These are phyloP conservation scores for Cephalopholis sonnerati DNA, from an alignment of 2,113 vertebrate species.

Conservation along the genomic window DNA sequence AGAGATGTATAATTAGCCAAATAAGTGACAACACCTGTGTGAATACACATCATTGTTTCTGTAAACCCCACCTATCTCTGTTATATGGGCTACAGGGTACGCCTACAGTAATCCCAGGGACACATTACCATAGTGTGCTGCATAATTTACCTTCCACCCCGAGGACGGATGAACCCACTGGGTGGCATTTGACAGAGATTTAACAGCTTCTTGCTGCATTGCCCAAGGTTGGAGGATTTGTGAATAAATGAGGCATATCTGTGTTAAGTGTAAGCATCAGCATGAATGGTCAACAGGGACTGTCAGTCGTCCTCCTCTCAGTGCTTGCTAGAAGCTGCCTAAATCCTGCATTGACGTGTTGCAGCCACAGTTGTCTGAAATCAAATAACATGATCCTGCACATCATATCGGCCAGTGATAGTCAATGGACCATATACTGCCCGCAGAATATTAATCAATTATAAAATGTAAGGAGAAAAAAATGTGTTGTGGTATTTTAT, in stretches of 20 bases:
- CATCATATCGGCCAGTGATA: not conserved
- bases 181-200: conserved; percentile 34
- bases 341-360: conserved; percentile 36
- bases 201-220: conserved; percentile 41
- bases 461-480: too few species aligned
- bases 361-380: conserved; percentile 28
- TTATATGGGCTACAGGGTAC: not conserved
- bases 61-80: not conserved
- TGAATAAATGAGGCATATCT: conserved; percentile 59
- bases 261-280: not conserved
- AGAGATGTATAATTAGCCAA: not conserved
- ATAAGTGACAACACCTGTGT: not conserved
- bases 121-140: conserved; percentile 25
- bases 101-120: conserved; percentile 13
- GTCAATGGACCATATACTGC: too few species aligned
- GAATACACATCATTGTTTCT: not conserved
- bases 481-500: too few species aligned
- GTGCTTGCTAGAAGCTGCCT: conserved; percentile 28
- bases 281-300: conserved; percentile 31
- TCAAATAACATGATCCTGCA: conserved; percentile 35
- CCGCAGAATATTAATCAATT: too few species aligned
- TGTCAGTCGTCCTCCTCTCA: conserved; percentile 12
- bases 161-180: conserved; percentile 8
- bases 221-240: conserved; percentile 50
- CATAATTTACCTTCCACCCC: conserved; percentile 14